Conservation (phyloP, 2,888 invertebrate species). For the Callimorpha dominula region DNA sequence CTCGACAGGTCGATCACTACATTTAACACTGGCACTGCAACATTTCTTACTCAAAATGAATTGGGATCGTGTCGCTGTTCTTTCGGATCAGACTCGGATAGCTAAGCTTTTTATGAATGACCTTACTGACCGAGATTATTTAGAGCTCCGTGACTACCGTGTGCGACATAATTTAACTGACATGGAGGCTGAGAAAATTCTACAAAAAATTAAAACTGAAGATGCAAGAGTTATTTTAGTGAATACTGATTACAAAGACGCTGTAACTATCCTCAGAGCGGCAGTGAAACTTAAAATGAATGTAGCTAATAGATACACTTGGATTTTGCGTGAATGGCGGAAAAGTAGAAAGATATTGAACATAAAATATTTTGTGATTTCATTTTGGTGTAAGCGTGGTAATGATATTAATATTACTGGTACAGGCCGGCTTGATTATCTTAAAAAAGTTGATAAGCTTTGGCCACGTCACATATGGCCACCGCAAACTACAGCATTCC, state of each 20-base stretch:
- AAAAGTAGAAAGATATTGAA: neutral
- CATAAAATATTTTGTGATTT: conserved; percentile 11
- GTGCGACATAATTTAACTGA: conserved; percentile 10
- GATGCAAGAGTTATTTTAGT: conserved; percentile 12
- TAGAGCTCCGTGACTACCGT: neutral
- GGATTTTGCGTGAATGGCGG: conserved; percentile 19
- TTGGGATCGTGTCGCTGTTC: conserved; percentile 16
- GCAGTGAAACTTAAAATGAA: conserved; percentile 18
- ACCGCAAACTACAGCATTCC: conserved; percentile 8
- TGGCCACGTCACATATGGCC: conserved; percentile 7
- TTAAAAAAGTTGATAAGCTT: neutral
- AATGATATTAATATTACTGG: neutral
- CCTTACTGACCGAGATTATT: neutral
- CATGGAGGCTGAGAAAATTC: neutral
- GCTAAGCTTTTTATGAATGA: conserved; percentile 8
- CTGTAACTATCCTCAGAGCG: conserved; percentile 18
- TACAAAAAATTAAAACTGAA: conserved; percentile 12
- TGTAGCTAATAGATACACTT: conserved; percentile 4
- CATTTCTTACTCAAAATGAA: conserved; percentile 6
- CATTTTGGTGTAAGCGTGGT: conserved; percentile 6
- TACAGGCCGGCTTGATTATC: conserved; percentile 1
- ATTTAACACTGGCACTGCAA: conserved; percentile 11
- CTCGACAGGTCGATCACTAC: conserved; percentile 3
- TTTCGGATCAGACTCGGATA: conserved; percentile 14
- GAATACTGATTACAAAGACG: conserved; percentile 20